Conservation (phyloP, 2,113 vertebrate species). For the Gallinago undulata region DNA sequence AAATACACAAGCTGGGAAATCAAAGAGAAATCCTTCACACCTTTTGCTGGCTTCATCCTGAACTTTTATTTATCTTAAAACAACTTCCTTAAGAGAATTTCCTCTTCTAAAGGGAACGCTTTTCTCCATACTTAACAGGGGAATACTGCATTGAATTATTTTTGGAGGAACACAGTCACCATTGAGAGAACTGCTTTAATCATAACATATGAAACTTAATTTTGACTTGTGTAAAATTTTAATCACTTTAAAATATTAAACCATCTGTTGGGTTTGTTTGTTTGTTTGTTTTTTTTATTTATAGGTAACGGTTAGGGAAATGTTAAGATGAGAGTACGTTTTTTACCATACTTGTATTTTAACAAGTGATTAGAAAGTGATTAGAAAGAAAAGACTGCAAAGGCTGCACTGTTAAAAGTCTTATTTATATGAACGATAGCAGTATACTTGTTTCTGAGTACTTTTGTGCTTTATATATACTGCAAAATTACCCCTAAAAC, state of each 20-base stretch:
- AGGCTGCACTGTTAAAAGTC: neutral
- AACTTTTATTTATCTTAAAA: constrained; percentile 77
- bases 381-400: neutral
- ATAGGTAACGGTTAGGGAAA: neutral
- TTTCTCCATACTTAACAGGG: constrained; percentile 73
- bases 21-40: constrained; percentile 79
- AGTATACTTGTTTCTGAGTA: neutral
- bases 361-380: neutral
- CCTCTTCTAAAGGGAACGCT: constrained; percentile 73
- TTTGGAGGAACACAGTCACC: neutral
- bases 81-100: constrained; percentile 78
- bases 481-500: neutral
- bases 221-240: neutral
- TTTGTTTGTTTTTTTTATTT: neutral
- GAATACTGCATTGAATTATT: constrained; percentile 33
- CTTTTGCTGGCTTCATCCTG: constrained; percentile 77
- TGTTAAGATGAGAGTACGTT: neutral
- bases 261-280: neutral
- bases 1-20: constrained; percentile 83
- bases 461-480: neutral
- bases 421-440: neutral
- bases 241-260: neutral
- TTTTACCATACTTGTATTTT: neutral
- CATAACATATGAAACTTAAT: neutral
- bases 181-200: neutral